Evolutionary conservation across 2,797 vertebrate genomes (phyloP), one percentile per base, ranked within the genome.

Genomic region (Crocidura indochinensis): DNA sequence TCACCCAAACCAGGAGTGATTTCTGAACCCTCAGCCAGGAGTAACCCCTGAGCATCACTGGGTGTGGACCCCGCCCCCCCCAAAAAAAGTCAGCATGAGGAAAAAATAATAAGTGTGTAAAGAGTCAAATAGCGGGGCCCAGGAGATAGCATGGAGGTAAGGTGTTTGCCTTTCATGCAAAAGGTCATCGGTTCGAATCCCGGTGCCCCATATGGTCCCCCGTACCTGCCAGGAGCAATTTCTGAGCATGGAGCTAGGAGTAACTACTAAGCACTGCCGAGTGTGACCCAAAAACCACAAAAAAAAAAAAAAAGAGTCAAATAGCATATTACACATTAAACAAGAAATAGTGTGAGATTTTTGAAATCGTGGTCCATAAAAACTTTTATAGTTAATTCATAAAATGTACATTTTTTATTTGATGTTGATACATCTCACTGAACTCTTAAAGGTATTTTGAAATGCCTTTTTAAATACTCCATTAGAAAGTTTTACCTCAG

Each of bases 331-430:
- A 62, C 15, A 78, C 1, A 53, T 24, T 29, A 15, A 87, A 26
- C 27, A 72, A 85, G 7, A 38, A 9, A 22, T 10, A 27, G 29
- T 26, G 46, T 29, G 26, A 75, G 60, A 22, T 67, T 60, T 84
- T 81, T 76, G 49, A 82, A 87, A 74, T 73, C 44, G 51, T 5
- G 24, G 80, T 56, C 1, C 26, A n/a, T 87, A 31, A 87, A 83
- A 2, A 65, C 5, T 11, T 76, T 29, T 68, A 51, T 22, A 88
- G 10, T 1, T 84, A 46, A 76, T 31, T 60, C 29, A 56, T 62
- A 83, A 47, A 91, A 82, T 38, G 12, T 8, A 74, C 38, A 44
- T 7, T 68, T 84, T 75, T 31, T 67, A n/a, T 51, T 64, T 85
- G 84, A n/a, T 76, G 22, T 76, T 67, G 65, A 24, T 20, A 38